Base-by-base conservation (phyloP, 2,113 vertebrate genomes). In the Lophotis ruficrista region DNA sequence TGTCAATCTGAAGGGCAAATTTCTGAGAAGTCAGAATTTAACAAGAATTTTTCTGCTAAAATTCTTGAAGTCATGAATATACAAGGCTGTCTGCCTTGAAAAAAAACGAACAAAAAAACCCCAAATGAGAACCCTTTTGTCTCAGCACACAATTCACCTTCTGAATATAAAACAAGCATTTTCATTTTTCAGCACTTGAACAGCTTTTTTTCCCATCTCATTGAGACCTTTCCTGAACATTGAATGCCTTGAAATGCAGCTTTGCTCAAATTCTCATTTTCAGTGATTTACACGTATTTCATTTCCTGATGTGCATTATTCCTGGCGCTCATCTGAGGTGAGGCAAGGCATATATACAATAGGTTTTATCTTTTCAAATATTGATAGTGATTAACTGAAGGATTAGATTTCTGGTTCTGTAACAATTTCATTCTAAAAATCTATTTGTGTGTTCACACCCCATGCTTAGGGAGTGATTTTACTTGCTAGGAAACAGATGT, bases 401-500 rank as follows among this genome's bases (percentile, higher is more conserved):
- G 88, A 95, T 94, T 95, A 87, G 56, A 79, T 91, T 96, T 92
- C 91, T 90, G 61, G 38, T 73, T 62, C 88, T 81, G 33, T 27
- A 87, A 90, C 1, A 2, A 66, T 71, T 93, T 93, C 5, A 77
- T 88, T 92, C 78, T 8, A 25, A 80, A 92, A 86, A 69, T 69
- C 47, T 56, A 41, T 96, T 71, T 92, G 76, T 68, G 57, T 53
- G n/a, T 91, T 90, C 91, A 90, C 30, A 51, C 7, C 30, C 48
- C 68, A 58, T 25, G 38, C 51, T 58, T 43, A 35, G 47, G 93
- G 79, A 83, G 73, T 58, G 78, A 54, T 62, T 94, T 93, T 72
- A 62, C 75, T 83, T 75, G 71, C 66, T 62, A 71, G 80, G 61
- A 90, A 92, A 47, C 50, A 87, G 87, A 75, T 68, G 62, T 66